These are phyloP conservation scores for Scarus forsteni DNA, from an alignment of 2,797 vertebrate genomes.

Conservation along the genomic window DNA sequence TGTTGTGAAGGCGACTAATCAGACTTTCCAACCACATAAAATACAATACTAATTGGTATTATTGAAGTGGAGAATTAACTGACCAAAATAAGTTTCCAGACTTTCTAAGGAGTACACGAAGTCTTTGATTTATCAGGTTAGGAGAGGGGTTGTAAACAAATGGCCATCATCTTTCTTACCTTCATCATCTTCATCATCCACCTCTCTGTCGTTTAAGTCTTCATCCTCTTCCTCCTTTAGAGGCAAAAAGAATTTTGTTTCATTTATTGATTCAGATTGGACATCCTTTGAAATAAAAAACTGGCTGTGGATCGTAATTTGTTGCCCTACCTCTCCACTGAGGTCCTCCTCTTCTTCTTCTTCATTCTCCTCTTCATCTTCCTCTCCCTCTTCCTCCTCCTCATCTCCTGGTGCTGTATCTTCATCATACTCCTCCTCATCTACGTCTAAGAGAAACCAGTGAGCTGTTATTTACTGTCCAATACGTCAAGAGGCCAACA, in stretches of 20 bases:
- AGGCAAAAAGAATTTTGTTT: not conserved
- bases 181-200: conserved; percentile 91
- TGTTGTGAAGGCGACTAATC: no score
- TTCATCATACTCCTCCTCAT: conserved; percentile 95
- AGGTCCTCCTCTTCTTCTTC: conserved; percentile 88
- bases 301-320: not conserved
- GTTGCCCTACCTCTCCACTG: conserved; percentile 89
- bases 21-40: no score
- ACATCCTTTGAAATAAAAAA: not conserved
- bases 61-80: no score
- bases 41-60: no score
- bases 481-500: not conserved
- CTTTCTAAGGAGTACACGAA: not conserved
- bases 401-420: conserved; percentile 93
- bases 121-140: not conserved
- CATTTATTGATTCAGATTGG: not conserved
- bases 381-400: conserved; percentile 94
- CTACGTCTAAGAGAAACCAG: conserved; percentile 71
- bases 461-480: not conserved
- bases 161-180: conserved; percentile 74
- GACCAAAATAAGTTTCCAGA: no score
- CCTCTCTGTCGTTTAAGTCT: conserved; percentile 91
- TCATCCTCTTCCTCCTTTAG: conserved; percentile 93
- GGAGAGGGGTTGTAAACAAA: not conserved
- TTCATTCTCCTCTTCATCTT: conserved; percentile 95